Percentiles rank a stretch among this genome's conserved stretches.
Conservation (phyloP, 2,888 invertebrate genomes). For the Dorcus hopei region DNA sequence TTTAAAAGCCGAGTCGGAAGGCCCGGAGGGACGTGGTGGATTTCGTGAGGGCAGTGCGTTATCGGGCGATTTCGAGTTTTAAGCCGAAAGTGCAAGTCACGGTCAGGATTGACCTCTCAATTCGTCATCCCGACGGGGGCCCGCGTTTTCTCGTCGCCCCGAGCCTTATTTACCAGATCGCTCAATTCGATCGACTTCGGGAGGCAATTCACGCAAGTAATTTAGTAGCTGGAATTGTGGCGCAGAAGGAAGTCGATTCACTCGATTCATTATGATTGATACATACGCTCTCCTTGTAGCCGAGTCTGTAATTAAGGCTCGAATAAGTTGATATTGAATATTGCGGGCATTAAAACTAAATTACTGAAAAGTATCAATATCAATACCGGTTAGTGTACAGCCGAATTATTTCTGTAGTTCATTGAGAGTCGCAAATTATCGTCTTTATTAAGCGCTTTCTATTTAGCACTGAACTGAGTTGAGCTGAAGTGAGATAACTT, state of each 20-base stretch:
- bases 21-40: not conserved
- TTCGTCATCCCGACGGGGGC: constrained; percentile 28
- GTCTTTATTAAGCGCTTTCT: no score
- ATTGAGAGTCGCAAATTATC: no score
- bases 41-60: not conserved
- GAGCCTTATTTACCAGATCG: constrained; percentile 9
- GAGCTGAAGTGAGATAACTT: no score
- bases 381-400: no score
- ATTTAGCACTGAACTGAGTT: no score
- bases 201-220: constrained; percentile 21
- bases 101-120: constrained; percentile 28
- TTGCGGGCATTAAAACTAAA: no score
- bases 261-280: constrained; percentile 34
- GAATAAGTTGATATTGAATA: no score
- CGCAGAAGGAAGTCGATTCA: constrained; percentile 33
- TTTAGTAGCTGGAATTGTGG: constrained; percentile 28
- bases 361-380: no score
- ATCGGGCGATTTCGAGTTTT: constrained; percentile 7
- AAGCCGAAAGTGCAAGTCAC: constrained; percentile 22
- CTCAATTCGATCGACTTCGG: constrained; percentile 1
- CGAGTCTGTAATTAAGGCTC: no score
- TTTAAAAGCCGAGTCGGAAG: no score
- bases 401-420: no score
- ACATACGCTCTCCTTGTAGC: constrained; percentile 24
- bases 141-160: constrained; percentile 12